Base-by-base conservation (phyloP, 2,888 invertebrate species). In the Trisateles emortualis region DNA sequence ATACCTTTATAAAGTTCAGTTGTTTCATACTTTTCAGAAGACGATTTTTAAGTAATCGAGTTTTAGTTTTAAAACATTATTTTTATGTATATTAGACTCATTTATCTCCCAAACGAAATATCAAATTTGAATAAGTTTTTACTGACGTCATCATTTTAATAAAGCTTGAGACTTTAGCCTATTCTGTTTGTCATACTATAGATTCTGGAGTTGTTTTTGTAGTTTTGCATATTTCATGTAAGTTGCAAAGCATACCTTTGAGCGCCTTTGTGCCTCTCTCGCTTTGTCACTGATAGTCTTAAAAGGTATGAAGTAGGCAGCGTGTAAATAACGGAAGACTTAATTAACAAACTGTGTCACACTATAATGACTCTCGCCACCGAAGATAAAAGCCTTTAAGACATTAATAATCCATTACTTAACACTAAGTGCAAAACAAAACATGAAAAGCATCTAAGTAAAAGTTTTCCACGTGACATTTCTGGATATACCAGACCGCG, bases 391-490 rank as follows among this genome's bases (percentile, higher is more conserved):
- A 66, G 56, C 54, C 40, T 43, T 24, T 16, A 38, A 45, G n/a
- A 35, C 57, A 60, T 66, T 64, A 53, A 53, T 61, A 66, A 54
- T 35, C 49, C 58, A 70, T 64, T 52, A 51, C 49, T 17, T 30
- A 49, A 40, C 52, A 57, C 63, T 60, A 52, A 62, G 35, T 35
- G 9, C 41, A 51, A 64, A 68, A 51, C 22, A 62, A n/a, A n/a
- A 51, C 57, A 19, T 29, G 39, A 48, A 41, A 30, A 59, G 19
- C 39, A 41, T 39, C 29, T 45, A 51, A 50, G 48, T 49, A 48
- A 66, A 74, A 74, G 32, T 73, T 74, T 47, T 0, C 42, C 51
- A 61, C 64, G 49, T 55, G 60, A 64, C 59, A 65, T 63, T 57
- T 56, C 51, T 64, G 49, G 63, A 35, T 43, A 72, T 49, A 50